Evolutionary conservation across 2,797 vertebrate genomes (phyloP).

Genomic region (Xenopus petersii): DNA sequence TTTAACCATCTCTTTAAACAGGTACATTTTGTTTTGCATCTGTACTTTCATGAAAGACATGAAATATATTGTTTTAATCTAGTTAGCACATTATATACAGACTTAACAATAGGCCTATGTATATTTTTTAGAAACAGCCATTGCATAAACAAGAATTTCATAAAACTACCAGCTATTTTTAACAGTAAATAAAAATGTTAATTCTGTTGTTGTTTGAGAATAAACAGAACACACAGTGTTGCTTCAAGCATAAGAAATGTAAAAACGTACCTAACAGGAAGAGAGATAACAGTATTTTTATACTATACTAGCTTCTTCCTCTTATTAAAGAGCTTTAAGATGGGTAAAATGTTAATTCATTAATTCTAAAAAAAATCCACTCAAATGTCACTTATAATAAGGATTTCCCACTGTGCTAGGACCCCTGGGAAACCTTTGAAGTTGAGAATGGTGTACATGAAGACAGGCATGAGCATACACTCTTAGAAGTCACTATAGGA

Average conservation of each 20-base stretch:
- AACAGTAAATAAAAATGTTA: background rate
- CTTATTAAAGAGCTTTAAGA: constrained; percentile 73
- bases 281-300: constrained; percentile 60
- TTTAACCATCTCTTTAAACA: no score
- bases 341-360: constrained; percentile 75
- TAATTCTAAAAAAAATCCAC: constrained; percentile 75
- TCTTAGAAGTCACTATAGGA: constrained; percentile 61
- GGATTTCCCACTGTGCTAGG: constrained; percentile 70
- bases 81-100: no score
- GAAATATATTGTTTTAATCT: no score
- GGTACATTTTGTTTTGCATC: no score
- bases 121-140: no score
- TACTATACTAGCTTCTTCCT: constrained; percentile 59
- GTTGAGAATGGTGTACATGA: constrained; percentile 62
- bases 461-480: constrained; percentile 61
- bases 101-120: no score
- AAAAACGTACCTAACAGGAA: constrained; percentile 33
- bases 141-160: background rate
- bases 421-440: constrained; percentile 73
- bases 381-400: constrained; percentile 78
- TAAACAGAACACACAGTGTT: constrained; percentile 10
- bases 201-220: constrained; percentile 16
- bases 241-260: constrained; percentile 29
- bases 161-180: background rate
- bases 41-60: no score